Percentiles rank a stretch among this genome's conserved stretches.
Evolutionary conservation across 2,888 invertebrate species (phyloP).

Genomic region (Argyresthia goedartella): DNA sequence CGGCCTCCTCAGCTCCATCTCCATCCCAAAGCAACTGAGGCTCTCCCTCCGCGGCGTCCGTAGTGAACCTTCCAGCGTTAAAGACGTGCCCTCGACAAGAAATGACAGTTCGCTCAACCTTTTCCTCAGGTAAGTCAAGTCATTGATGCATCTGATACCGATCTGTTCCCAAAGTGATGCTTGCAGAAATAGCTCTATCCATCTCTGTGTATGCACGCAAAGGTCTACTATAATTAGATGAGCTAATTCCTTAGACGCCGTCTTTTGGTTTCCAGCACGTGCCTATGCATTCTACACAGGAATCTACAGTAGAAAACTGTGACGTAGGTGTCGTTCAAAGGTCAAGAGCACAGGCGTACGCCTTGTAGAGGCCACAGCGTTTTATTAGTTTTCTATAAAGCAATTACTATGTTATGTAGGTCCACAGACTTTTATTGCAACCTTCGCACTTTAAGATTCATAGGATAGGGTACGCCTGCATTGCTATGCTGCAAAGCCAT

Average conservation of each 20-base stretch:
- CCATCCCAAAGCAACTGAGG: slow-evolving; percentile 64
- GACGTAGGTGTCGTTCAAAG: not conserved
- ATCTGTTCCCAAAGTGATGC: too few relatives aligned
- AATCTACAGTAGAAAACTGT: not conserved
- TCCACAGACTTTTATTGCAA: slow-evolving; percentile 22
- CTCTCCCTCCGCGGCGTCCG: slow-evolving; percentile 62
- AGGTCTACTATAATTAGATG: not conserved
- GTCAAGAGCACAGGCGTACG: slow-evolving; percentile 7
- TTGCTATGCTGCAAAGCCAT: not conserved
- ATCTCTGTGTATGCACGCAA: not conserved
- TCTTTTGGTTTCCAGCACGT: not conserved
- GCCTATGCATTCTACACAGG: not conserved
- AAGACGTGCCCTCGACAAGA: slow-evolving; percentile 58
- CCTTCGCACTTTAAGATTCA: slow-evolving; percentile 24
- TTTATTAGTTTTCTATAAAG: slow-evolving; percentile 31
- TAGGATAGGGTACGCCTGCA: slow-evolving; percentile 17
- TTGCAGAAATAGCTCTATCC: not conserved
- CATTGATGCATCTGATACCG: not conserved
- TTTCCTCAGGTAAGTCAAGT: slow-evolving; percentile 53
- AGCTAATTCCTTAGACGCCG: not conserved
- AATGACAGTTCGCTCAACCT: slow-evolving; percentile 65
- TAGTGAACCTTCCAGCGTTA: slow-evolving; percentile 63
- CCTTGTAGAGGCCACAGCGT: slow-evolving; percentile 29
- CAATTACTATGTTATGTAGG: slow-evolving; percentile 21
- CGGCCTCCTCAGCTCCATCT: slow-evolving; percentile 65